Evolutionary conservation across 2,113 vertebrate species (phyloP).

Genomic region (Psilopsiagon aurifrons): DNA sequence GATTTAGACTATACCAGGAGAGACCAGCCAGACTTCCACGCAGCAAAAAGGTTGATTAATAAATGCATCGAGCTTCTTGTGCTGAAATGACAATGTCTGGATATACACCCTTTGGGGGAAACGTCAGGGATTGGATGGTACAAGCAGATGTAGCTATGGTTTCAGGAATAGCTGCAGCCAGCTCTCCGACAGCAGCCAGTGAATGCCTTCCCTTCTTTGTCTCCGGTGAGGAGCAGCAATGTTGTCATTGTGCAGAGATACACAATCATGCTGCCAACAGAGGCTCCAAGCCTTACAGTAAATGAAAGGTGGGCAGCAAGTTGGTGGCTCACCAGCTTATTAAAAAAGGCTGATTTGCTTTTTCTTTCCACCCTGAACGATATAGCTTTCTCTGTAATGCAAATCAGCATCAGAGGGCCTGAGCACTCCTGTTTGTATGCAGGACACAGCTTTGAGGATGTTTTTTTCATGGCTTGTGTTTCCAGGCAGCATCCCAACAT

Average conservation of each 20-base stretch:
- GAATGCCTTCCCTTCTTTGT: background rate
- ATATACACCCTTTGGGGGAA: background rate
- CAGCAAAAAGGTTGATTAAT: slow-evolving; percentile 15
- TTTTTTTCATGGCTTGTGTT: background rate
- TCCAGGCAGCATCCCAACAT: background rate
- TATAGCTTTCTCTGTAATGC: background rate
- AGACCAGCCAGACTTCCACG: background rate
- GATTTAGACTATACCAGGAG: background rate
- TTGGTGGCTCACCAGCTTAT: background rate
- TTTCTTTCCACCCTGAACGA: background rate
- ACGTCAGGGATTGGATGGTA: background rate
- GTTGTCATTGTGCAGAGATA: background rate
- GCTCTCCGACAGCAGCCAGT: background rate
- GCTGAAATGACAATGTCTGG: background rate
- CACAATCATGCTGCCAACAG: background rate
- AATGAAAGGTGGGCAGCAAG: slow-evolving; percentile 26
- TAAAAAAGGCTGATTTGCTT: background rate
- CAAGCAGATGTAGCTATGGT: slow-evolving; percentile 12
- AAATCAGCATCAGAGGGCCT: background rate
- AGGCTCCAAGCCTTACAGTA: background rate
- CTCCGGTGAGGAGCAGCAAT: background rate
- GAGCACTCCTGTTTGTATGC: background rate
- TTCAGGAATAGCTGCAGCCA: background rate
- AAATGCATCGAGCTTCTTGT: background rate
- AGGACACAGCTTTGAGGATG: background rate